Evolutionary conservation across 1,140 invertebrate species (phyloP).

Genomic region (Anoplolepis gracilipes): DNA sequence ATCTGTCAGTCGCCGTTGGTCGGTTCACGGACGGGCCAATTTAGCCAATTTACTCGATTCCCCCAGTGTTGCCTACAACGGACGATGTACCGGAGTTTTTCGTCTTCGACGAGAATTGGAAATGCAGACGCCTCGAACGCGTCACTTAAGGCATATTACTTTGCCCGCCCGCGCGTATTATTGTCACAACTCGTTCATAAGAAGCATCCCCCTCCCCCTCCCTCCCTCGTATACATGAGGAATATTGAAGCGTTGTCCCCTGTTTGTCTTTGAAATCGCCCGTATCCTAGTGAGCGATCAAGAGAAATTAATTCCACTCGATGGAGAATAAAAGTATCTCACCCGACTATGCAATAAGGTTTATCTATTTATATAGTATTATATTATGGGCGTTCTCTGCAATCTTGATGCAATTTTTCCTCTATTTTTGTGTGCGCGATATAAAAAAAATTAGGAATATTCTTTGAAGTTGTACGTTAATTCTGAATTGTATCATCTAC

Average conservation of each 20-base stretch:
- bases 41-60: conserved; percentile 79
- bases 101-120: conserved; percentile 12
- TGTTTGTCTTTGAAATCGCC: not conserved
- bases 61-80: conserved; percentile 66
- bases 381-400: no score
- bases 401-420: not conserved
- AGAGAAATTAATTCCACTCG: conserved; percentile 1
- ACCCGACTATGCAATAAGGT: not conserved
- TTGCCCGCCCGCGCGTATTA: not conserved
- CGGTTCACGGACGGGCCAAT: conserved; percentile 76
- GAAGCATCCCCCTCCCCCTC: not conserved
- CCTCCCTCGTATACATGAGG: not conserved
- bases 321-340: not conserved
- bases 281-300: conserved; percentile 1
- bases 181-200: not conserved
- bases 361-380: conserved; percentile 5
- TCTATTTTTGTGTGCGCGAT: not conserved
- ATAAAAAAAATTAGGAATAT: not conserved
- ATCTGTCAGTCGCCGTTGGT: conserved; percentile 43
- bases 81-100: conserved; percentile 25
- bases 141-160: conserved; percentile 9
- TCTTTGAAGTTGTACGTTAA: not conserved
- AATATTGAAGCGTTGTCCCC: not conserved
- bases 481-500: not conserved
- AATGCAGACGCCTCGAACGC: not conserved